Conservation (phyloP, 1,140 invertebrate species). For the Caenorhabditis inopinata region DNA sequence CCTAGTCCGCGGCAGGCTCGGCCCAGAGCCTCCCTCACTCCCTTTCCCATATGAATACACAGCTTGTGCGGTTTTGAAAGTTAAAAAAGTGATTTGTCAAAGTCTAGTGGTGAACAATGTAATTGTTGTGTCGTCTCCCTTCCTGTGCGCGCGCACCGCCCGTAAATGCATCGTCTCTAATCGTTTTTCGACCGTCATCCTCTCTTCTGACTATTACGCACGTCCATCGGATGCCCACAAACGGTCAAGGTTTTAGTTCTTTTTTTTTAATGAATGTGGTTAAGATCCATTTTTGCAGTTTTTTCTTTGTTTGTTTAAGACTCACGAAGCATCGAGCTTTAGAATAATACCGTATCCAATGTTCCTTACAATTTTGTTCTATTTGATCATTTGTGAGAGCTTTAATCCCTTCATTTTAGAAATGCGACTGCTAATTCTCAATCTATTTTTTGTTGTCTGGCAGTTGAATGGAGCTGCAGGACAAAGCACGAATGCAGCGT, state of each 20-base stretch:
- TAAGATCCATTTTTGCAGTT: no score
- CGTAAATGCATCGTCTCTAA: not conserved
- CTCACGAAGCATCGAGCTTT: no score
- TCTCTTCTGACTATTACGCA: constrained; percentile 4
- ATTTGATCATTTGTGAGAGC: no score
- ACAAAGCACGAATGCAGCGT: not conserved
- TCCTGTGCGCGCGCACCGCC: not conserved
- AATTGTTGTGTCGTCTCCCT: not conserved
- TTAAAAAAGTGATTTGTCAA: constrained; percentile 14
- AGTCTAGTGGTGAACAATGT: not conserved
- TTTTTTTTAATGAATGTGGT: no score
- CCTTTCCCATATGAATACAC: not conserved
- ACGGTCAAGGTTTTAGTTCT: constrained; percentile 14
- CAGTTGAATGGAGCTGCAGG: not conserved
- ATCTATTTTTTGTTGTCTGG: constrained; percentile 13
- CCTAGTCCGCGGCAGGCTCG: no score
- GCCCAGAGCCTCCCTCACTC: not conserved
- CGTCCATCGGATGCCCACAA: not conserved
- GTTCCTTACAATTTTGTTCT: no score
- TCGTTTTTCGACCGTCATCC: not conserved
- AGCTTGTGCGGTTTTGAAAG: constrained; percentile 2
- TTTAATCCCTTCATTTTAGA: not conserved
- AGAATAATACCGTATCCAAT: no score
- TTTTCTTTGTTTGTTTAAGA: no score
- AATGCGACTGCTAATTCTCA: constrained; percentile 34